These are phyloP conservation scores for Disparrhopalites patrizii DNA, from an alignment of 2,888 invertebrate species.

Conservation along the genomic window DNA sequence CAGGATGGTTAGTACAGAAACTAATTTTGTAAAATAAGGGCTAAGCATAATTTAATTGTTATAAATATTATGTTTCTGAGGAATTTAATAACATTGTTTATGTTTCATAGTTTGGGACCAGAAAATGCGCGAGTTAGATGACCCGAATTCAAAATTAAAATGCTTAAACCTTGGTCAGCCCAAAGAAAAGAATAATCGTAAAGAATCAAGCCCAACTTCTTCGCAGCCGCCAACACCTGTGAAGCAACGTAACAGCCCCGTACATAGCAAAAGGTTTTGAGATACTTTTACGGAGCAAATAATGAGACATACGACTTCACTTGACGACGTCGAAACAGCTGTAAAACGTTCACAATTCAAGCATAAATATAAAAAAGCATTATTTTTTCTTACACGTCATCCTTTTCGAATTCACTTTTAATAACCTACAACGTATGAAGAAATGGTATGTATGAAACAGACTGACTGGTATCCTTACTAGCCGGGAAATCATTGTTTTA, in stretches of 20 bases:
- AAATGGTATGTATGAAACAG: too few species aligned
- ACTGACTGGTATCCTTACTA: too few species aligned
- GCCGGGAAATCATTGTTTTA: too few species aligned
- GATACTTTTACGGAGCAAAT: too few species aligned
- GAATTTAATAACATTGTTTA: background rate
- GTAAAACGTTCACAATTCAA: too few species aligned
- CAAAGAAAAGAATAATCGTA: constrained; percentile 20
- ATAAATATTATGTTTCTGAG: background rate
- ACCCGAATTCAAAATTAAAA: constrained; percentile 24
- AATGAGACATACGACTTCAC: too few species aligned
- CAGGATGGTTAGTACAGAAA: constrained; percentile 13
- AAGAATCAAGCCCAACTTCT: constrained; percentile 21
- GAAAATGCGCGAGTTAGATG: constrained; percentile 21
- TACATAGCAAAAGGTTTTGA: constrained; percentile 16
- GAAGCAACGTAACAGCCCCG: constrained; percentile 13
- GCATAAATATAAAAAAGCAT: too few species aligned
- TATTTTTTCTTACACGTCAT: too few species aligned
- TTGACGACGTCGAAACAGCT: too few species aligned
- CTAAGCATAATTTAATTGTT: background rate
- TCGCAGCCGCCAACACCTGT: constrained; percentile 24
- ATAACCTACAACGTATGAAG: too few species aligned
- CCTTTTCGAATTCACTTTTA: too few species aligned
- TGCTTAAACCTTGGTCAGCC: constrained; percentile 18
- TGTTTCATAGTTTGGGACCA: constrained; percentile 22
- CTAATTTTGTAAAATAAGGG: background rate